Conservation (phyloP, 2,113 vertebrate genomes). For the Xiphias gladius region DNA sequence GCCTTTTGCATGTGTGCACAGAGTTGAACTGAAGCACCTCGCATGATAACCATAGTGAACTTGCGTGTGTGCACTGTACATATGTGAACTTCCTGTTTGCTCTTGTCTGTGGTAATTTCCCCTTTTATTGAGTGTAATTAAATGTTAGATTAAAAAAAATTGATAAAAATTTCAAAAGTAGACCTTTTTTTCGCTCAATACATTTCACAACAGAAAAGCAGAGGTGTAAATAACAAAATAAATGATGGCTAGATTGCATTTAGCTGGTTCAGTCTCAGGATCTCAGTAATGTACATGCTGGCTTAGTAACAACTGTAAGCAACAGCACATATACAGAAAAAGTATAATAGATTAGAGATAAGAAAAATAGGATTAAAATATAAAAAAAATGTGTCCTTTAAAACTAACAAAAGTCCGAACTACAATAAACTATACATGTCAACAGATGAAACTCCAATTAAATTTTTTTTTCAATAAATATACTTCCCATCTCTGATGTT, state of each 20-base stretch:
- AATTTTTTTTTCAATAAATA: not conserved
- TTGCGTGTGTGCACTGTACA: not conserved
- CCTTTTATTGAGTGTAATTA: conserved; percentile 6
- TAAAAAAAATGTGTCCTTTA: too few relatives aligned
- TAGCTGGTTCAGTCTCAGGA: not conserved
- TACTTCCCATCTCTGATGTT: not conserved
- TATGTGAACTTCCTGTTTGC: conserved; percentile 1
- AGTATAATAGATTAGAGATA: too few relatives aligned
- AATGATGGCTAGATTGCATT: not conserved
- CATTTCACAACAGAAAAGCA: not conserved
- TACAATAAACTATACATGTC: not conserved
- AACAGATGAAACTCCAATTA: not conserved
- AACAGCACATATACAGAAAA: not conserved
- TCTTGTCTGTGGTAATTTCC: not conserved
- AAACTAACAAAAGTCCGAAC: too few relatives aligned
- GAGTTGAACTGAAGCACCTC: conserved; percentile 19
- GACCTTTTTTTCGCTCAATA: too few relatives aligned
- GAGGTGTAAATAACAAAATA: not conserved
- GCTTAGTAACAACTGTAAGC: not conserved
- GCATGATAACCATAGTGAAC: conserved; percentile 8
- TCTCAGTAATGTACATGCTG: too few relatives aligned
- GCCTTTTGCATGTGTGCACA: conserved; percentile 10
- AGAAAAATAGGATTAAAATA: not conserved
- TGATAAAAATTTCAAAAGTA: too few relatives aligned
- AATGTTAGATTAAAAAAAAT: not conserved